phyloP scores from a whole-genome alignment of 2,113 vertebrate genomes.

The Jacana jacana region DNA sequence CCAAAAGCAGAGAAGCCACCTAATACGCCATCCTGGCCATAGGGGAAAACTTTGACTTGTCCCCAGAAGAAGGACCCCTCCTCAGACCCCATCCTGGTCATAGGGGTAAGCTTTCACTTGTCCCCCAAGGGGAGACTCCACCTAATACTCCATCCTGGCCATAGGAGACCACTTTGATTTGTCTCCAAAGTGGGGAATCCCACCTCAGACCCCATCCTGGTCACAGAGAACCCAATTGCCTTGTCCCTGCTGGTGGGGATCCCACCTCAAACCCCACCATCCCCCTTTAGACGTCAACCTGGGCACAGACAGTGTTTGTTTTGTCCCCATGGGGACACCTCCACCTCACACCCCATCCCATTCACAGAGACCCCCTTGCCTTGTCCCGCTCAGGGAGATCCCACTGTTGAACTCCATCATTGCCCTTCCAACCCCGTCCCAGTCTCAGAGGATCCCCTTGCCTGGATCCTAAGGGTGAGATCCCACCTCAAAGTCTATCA shows the following conservation, averaged over 20 bases:
- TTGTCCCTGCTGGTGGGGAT: not conserved
- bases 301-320: not conserved
- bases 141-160: not conserved
- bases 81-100: not conserved
- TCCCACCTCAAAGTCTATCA: not conserved
- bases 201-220: not conserved
- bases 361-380: not conserved
- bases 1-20: not conserved
- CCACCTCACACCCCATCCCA: not conserved
- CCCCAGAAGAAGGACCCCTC: not conserved
- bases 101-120: not conserved
- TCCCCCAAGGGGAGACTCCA: not conserved
- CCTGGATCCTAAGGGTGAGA: not conserved
- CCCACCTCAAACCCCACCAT: not conserved
- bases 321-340: not conserved
- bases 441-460: fast-evolving
- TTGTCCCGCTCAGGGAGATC: not conserved
- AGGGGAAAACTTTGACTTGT: not conserved
- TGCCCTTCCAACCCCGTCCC: not conserved
- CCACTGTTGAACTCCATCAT: not conserved
- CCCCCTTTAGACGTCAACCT: not conserved
- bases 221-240: not conserved
- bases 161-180: not conserved
- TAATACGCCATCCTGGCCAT: not conserved
- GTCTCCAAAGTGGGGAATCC: not conserved